These are phyloP conservation scores for Malacosoma neustria DNA, from an alignment of 2,888 invertebrate genomes.

Conservation along the genomic window DNA sequence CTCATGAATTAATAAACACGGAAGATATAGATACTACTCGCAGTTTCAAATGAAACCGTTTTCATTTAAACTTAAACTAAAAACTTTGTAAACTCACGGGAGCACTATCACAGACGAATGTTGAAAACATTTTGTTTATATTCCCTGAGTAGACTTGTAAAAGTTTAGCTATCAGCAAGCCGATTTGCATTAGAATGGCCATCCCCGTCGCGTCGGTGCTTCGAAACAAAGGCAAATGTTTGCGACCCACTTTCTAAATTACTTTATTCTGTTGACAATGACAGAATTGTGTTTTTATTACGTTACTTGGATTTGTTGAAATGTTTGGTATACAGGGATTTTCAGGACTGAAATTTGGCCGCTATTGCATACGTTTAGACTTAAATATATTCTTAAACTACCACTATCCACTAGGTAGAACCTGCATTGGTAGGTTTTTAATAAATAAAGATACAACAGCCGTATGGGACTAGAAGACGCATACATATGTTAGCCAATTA, in stretches of 20 bases:
- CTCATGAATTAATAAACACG: background rate
- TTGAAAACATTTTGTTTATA: conserved; percentile 29
- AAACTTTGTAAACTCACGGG: conserved; percentile 9
- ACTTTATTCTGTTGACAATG: conserved; percentile 18
- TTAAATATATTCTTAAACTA: no score
- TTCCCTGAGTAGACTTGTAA: conserved; percentile 14
- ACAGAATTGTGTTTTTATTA: conserved; percentile 11
- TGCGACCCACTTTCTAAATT: conserved; percentile 56
- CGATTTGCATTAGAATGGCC: conserved; percentile 61
- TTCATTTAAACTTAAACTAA: conserved; percentile 3
- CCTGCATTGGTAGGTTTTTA: no score
- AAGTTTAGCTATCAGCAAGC: conserved; percentile 26
- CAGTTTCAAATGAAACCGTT: background rate
- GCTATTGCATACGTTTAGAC: no score
- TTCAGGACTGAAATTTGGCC: no score
- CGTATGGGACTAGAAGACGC: no score
- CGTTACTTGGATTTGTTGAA: no score
- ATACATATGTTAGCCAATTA: no score
- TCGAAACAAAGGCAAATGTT: conserved; percentile 24
- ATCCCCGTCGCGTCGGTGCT: conserved; percentile 20
- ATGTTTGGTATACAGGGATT: no score
- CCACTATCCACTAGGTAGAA: no score
- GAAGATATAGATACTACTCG: background rate
- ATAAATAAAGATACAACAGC: no score
- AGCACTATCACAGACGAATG: conserved; percentile 24